phyloP scores from a whole-genome alignment of 2,797 vertebrate genomes.

The Hirundo rustica region DNA sequence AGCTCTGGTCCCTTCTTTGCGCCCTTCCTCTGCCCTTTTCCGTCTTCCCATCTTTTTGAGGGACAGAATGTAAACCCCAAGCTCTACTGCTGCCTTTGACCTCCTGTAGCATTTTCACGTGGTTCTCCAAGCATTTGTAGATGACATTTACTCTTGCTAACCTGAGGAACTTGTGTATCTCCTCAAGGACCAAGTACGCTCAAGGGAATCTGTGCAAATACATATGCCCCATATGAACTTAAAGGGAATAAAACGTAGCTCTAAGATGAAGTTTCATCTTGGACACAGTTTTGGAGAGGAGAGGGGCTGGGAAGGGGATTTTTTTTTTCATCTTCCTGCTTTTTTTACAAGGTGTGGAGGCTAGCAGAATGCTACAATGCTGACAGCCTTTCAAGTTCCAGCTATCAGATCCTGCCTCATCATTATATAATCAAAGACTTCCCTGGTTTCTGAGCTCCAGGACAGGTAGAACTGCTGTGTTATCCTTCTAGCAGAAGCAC shows the following conservation, averaged over 20 bases:
- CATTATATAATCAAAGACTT: not conserved
- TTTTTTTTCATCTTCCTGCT: not conserved
- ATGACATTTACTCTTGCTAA: not conserved
- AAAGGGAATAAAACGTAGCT: not conserved
- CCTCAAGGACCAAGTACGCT: not conserved
- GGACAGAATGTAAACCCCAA: not conserved
- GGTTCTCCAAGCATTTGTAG: not conserved
- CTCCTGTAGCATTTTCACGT: not conserved
- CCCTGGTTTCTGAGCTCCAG: not conserved
- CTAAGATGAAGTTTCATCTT: not conserved
- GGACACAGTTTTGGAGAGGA: not conserved
- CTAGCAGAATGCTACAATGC: not conserved
- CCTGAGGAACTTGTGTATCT: not conserved
- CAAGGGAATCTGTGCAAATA: not conserved
- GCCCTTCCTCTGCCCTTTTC: not conserved
- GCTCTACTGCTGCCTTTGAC: not conserved
- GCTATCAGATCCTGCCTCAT: not conserved
- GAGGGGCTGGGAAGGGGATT: not conserved
- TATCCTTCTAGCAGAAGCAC: not conserved
- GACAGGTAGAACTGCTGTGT: not conserved
- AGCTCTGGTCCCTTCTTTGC: not conserved
- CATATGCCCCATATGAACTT: not conserved
- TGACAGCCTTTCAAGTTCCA: not conserved
- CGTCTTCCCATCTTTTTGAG: not conserved
- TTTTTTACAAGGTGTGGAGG: not conserved